A percentile compares a stretch with the other conserved stretches of the same genome.
These are phyloP conservation scores for Dryobates pubescens DNA, from an alignment of 2,797 vertebrate species.

Conservation along the genomic window DNA sequence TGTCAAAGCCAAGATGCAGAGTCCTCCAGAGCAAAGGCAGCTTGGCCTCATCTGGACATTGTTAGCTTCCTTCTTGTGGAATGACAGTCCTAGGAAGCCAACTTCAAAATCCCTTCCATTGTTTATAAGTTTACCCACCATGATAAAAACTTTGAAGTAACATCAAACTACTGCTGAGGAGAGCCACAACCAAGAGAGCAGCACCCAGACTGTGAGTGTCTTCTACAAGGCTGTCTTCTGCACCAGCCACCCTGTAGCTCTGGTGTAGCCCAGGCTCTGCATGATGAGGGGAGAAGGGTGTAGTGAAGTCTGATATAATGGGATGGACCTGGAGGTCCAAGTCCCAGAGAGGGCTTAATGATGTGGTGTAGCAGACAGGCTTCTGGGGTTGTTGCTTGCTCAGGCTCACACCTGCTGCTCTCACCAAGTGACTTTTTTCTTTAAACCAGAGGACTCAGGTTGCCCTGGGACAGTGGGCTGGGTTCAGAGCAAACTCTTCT, in stretches of 20 bases:
- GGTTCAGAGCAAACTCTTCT: background rate
- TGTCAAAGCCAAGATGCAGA: background rate
- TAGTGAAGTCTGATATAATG: rapidly evolving
- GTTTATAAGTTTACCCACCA: background rate
- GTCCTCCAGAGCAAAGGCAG: background rate
- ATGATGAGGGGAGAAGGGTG: rapidly evolving
- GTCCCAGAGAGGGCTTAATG: background rate
- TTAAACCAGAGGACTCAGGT: background rate
- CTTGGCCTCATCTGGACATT: background rate
- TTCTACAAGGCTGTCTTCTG: background rate
- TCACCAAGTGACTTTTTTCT: background rate
- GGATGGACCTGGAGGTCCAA: background rate
- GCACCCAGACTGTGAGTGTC: background rate
- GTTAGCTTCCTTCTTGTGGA: background rate
- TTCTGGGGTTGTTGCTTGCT: background rate
- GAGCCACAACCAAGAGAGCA: background rate
- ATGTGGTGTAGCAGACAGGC: rapidly evolving
- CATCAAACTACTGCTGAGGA: background rate
- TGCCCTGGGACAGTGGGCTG: background rate
- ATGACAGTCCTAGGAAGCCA: background rate
- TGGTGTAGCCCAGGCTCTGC: background rate
- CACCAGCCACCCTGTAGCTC: background rate
- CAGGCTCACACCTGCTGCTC: background rate
- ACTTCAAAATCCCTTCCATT: background rate
- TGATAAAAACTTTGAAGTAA: background rate